Evolutionary conservation across 2,797 vertebrate species (phyloP).

Genomic region (Coregonus sp.): DNA sequence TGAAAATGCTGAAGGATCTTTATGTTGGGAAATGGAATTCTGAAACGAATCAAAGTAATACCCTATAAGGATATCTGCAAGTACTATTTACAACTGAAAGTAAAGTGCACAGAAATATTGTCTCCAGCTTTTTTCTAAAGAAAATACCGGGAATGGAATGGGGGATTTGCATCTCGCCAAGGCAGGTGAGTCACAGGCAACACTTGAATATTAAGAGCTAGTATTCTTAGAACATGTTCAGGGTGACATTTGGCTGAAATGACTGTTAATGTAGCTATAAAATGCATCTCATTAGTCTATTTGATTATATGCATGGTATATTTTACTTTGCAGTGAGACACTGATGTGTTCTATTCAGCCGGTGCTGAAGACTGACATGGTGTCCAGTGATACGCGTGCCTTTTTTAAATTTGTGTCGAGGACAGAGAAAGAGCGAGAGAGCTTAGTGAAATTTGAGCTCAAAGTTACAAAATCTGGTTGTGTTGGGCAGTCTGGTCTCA

Average conservation of each 20-base stretch:
- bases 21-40: constrained; percentile 59
- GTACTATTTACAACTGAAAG: constrained; percentile 62
- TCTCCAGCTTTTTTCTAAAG: constrained; percentile 40
- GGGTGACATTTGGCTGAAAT: background rate
- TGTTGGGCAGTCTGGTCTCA: background rate
- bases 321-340: background rate
- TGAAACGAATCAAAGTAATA: constrained; percentile 48
- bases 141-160: constrained; percentile 71
- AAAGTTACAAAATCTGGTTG: constrained; percentile 25
- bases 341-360: background rate
- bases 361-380: background rate
- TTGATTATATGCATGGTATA: background rate
- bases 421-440: background rate
- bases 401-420: background rate
- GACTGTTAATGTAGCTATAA: too few species aligned
- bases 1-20: constrained; percentile 61
- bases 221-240: background rate
- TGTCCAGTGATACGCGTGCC: background rate
- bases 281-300: background rate
- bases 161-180: constrained; percentile 67
- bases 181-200: constrained; percentile 77
- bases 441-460: background rate
- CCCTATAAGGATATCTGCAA: constrained; percentile 53
- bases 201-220: constrained; percentile 34
- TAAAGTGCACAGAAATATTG: constrained; percentile 56